These are phyloP conservation scores for Eutolmus rufibarbis DNA, from an alignment of 2,888 invertebrate species.

Conservation along the genomic window DNA sequence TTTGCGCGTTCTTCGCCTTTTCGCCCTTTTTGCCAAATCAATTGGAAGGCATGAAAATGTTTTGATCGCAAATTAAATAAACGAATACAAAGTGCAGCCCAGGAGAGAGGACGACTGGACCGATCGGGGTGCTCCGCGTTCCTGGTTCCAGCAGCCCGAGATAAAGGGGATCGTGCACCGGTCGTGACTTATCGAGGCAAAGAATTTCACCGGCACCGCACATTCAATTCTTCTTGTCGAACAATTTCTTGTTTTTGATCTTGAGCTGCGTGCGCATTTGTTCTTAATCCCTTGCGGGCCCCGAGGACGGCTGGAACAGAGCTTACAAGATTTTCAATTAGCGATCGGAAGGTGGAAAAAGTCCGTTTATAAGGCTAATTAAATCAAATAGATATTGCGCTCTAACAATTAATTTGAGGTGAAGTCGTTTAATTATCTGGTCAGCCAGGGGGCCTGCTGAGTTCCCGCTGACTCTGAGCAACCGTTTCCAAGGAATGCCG, in stretches of 20 bases:
- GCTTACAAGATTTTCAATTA: constrained; percentile 57
- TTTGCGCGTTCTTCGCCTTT: background rate
- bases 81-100: constrained; percentile 33
- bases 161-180: constrained; percentile 34
- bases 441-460: background rate
- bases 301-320: background rate
- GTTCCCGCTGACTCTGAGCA: background rate
- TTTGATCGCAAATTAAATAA: constrained; percentile 41
- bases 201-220: constrained; percentile 43
- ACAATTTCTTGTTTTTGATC: constrained; percentile 43
- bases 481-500: background rate
- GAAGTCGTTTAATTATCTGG: background rate
- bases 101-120: background rate
- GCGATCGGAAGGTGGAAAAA: constrained; percentile 52
- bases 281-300: constrained; percentile 32
- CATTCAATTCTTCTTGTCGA: constrained; percentile 35
- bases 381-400: constrained; percentile 45
- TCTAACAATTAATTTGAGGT: constrained; percentile 30
- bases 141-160: background rate
- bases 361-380: constrained; percentile 38
- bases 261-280: constrained; percentile 45
- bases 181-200: constrained; percentile 47
- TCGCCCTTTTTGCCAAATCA: constrained; percentile 31
- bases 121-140: background rate
- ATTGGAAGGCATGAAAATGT: constrained; percentile 41